Percentiles rank a stretch among this genome's conserved stretches.
Evolutionary conservation across 2,888 invertebrate species (phyloP).

Genomic region (Odiellus spinosus): DNA sequence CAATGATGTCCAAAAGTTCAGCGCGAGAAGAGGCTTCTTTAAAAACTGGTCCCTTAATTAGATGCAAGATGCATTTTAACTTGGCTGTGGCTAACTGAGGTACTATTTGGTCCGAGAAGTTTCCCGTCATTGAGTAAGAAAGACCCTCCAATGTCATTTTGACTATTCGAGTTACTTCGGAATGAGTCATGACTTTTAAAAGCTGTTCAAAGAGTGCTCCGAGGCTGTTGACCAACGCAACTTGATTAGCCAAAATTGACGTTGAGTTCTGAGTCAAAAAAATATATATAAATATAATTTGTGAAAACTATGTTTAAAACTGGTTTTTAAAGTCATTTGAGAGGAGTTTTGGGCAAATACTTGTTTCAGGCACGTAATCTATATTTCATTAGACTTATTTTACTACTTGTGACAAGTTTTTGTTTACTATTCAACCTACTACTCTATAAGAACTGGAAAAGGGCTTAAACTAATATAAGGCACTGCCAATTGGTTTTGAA

Average conservation of each 20-base stretch:
- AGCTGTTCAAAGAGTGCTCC: constrained; percentile 70
- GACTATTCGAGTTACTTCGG: constrained; percentile 62
- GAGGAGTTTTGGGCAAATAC: no score
- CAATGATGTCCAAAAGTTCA: constrained; percentile 62
- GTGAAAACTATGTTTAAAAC: no score
- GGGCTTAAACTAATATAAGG: no score
- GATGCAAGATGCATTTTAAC: constrained; percentile 59
- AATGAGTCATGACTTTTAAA: constrained; percentile 37
- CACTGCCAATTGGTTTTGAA: no score
- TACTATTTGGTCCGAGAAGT: constrained; percentile 43
- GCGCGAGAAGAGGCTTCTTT: constrained; percentile 55
- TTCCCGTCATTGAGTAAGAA: constrained; percentile 28
- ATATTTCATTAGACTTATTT: no score
- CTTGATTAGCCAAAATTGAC: constrained; percentile 34
- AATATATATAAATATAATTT: no score
- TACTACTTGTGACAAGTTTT: no score
- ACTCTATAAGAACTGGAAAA: no score
- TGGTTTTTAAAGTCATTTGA: no score
- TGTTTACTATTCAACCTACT: no score
- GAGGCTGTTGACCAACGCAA: constrained; percentile 62
- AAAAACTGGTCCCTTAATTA: constrained; percentile 2
- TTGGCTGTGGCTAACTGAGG: constrained; percentile 56
- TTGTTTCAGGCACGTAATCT: no score
- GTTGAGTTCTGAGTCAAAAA: no score
- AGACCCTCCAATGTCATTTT: constrained; percentile 55